Evolutionary conservation across 2,113 vertebrate genomes (phyloP).

Genomic region (Gavia stellata): DNA sequence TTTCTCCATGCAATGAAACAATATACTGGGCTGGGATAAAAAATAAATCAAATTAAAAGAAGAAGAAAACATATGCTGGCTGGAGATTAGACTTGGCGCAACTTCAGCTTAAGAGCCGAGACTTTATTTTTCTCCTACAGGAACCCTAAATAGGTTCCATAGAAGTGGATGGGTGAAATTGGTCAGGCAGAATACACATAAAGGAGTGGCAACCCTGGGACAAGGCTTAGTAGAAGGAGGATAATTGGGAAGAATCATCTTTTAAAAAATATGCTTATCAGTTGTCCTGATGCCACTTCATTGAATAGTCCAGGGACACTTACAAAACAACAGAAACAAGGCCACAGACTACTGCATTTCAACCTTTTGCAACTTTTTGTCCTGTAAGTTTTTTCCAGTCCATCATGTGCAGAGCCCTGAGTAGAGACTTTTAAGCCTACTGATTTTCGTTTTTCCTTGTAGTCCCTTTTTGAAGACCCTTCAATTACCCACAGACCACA

Average conservation of each 20-base stretch:
- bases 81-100: not conserved
- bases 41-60: conserved; percentile 10
- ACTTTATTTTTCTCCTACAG: not conserved
- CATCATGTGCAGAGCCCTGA: not conserved
- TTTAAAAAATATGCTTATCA: not conserved
- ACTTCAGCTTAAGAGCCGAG: not conserved
- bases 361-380: not conserved
- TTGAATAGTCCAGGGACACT: not conserved
- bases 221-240: not conserved
- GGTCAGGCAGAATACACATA: not conserved
- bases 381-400: not conserved
- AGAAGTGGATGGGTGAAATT: not conserved
- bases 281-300: not conserved
- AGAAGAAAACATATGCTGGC: not conserved
- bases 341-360: not conserved
- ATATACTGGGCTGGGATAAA: not conserved
- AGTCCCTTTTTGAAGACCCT: not conserved
- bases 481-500: not conserved
- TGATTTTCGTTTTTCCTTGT: not conserved
- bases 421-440: not conserved
- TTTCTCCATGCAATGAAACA: conserved; percentile 31
- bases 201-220: not conserved
- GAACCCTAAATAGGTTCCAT: not conserved
- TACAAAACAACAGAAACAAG: not conserved
- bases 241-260: not conserved